Base-by-base conservation (phyloP, 2,113 vertebrate genomes). In the Aramus guarauna region DNA sequence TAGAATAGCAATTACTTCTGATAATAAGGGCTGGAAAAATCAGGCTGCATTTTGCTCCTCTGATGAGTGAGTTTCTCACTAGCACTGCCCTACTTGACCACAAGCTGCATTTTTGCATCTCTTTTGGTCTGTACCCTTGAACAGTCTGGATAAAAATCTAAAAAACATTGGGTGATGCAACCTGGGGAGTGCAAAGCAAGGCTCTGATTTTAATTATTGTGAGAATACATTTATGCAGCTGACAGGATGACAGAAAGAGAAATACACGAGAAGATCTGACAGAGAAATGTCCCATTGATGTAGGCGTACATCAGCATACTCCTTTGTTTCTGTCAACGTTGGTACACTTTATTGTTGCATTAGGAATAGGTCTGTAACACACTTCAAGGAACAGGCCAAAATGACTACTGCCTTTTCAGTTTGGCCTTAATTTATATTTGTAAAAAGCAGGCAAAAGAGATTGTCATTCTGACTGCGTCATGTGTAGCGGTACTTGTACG, bases 251-350 rank as follows among this genome's bases (percentile, higher is more conserved):
- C 52, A 88, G 37, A 78, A n/a, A 37, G 0, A 58, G 52, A 93
- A 90, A 64, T 39, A 27, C 15, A 41, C 21, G 13, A 17, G 23
- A 67, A 76, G 45, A 85, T 15, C 15, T 94, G 71, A 48, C 63
- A 80, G 75, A 77, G 37, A 79, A 43, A 7, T 0, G 0, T 69
- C n/a, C 39, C 23, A 18, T 2, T 41, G 55, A 37, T 59, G 66
- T 52, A 79, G 39, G n/a, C 0, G 0, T 59, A 55, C 5, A 34
- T 64, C 60, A 79, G 11, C 0, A 0, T 32, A 43, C n/a, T 92
- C 29, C 64, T 86, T 83, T 84, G 55, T 56, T 91, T 72, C 68
- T 89, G 15, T 63, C 1, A 4, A 62, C 37, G 24, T 13, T 1
- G 3, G 23, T 37, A 41, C 2, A 5, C 5, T 68, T 75, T 3